These are phyloP conservation scores for Himalopsyche tibetana DNA, from an alignment of 2,888 invertebrate genomes.

Conservation along the genomic window DNA sequence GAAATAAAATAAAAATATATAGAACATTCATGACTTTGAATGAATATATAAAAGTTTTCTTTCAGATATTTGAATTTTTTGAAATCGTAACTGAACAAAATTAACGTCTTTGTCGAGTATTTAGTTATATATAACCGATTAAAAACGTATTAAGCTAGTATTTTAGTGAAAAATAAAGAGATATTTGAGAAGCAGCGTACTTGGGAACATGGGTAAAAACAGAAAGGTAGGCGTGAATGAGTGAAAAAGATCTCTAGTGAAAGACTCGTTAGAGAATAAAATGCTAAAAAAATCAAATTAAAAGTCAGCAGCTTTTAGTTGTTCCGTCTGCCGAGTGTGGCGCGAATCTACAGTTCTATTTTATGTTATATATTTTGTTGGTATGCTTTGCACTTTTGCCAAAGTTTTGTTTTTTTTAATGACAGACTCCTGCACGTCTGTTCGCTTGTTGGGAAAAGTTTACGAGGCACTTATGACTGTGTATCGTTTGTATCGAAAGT, in stretches of 20 bases:
- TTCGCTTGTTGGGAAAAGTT: not conserved
- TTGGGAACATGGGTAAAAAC: conserved; percentile 7
- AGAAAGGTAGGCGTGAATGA: conserved; percentile 38
- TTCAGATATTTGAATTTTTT: too few species aligned
- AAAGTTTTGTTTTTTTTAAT: conserved; percentile 31
- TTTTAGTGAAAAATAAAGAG: not conserved
- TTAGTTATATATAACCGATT: too few species aligned
- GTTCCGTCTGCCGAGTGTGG: conserved; percentile 34
- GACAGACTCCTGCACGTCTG: conserved; percentile 23
- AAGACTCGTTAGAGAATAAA: conserved; percentile 43
- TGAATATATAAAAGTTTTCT: too few species aligned
- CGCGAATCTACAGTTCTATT: not conserved
- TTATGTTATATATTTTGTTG: not conserved
- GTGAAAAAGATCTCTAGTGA: conserved; percentile 34
- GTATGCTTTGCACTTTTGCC: not conserved
- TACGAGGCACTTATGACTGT: not conserved
- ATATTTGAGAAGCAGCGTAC: not conserved
- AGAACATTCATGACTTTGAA: too few species aligned
- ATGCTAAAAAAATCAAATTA: conserved; percentile 40
- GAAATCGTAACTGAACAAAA: too few species aligned
- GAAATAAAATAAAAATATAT: too few species aligned
- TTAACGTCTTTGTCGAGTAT: too few species aligned
- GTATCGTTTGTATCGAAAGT: conserved; percentile 28
- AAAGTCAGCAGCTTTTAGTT: conserved; percentile 38
- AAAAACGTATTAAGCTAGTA: too few species aligned